Base-by-base conservation (phyloP, 2,888 invertebrate species). In the Seira sanloemensis region DNA sequence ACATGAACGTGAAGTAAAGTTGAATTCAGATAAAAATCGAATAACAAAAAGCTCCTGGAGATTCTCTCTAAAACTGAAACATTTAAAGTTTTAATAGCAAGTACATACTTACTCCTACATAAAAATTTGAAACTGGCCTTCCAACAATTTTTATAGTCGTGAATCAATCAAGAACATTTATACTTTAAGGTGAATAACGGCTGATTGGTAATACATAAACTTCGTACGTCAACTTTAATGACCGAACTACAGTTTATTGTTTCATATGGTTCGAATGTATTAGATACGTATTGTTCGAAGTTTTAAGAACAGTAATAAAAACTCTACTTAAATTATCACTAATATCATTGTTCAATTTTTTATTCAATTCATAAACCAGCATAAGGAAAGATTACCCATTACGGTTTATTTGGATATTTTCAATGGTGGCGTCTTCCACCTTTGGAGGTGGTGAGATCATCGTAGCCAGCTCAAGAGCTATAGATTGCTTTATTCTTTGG, bases 401-500 rank as follows among this genome's bases (percentile, higher is more conserved):
- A n/a, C n/a, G n/a, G n/a, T n/a, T n/a, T n/a, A n/a, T n/a, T n/a
- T n/a, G n/a, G 37, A 37, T 37, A 9, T 67, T 65, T 1, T 25
- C 67, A 16, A 16, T 19, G 16, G 24, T 24, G 25, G 69, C 19
- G 37, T 71, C 71, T 16, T 37, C 71, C 12, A 71, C 9, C 12
- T n/a, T 50, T 4, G 71, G 71, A 21, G 71, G 27, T 0, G 76
- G 76, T 46, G 67, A 66, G 21, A 67, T 24, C 50, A 67, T 67
- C 24, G 16, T 7, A 4, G 76, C 76, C 67, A 76, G 37, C 67
- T 76, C 50, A 7, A 76, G 50, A 16, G 76, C 27, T 4, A 76
- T 62, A 2, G 66, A 66, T 66, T 78, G 78, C 19, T 58, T 71
- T 27, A 82, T 82, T 23, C 58, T 27, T 9, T 25, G 23, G 50